Evolutionary conservation across 30 jellyfish, hydroid and myxozoan genomes (phyloP), one percentile per base, ranked within the genome.

Genomic region (Pseudorhiza aurosa): DNA sequence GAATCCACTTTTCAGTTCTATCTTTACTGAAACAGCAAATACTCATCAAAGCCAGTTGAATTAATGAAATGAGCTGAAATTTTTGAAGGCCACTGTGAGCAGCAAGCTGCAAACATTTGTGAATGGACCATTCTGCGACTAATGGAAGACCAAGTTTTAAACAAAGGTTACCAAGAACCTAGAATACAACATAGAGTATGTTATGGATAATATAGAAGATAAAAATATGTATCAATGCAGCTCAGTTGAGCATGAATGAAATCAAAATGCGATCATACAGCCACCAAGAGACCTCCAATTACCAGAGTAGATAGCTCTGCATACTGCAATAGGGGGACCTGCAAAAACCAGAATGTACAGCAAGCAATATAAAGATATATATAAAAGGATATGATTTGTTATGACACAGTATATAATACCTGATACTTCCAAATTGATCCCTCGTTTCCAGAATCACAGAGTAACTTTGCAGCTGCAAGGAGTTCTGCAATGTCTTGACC

Each of bases 1-100:
- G 27, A 50, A 80, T 39, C 91, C 91, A 80, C 47, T 71, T 47
- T 37, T 80, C 91, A n/a, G 51, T 80, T 22, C 30, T 35, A 68
- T 80, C 91, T 65, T 80, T 80, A 69, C 57, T 45, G 56, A 25
- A 65, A 58, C 91, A 80, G 22, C 31, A 19, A 17, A 80, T 65
- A 59, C 83, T 64, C 51, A 68, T 18, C 58, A 80, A 26, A 21
- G 75, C 68, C 59, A 80, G 50, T 26, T 72, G 65, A 19, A 70
- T 58, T 5, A 76, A 32, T 7, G 71, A 76, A 27, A 47, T 76
- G 71, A 21, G 59, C 11, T 76, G 69, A 25, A 27, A 3, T 8
- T 65, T 32, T 43, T 58, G 29, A 2, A 0, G 7, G 1, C 58
- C 67, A 7, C 36, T 35, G 8, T 64, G 68, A 0, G 57, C 47